Percentiles rank a stretch among this genome's conserved stretches.
Conservation (phyloP, 2,888 invertebrate species). For the Lithophane socia region DNA sequence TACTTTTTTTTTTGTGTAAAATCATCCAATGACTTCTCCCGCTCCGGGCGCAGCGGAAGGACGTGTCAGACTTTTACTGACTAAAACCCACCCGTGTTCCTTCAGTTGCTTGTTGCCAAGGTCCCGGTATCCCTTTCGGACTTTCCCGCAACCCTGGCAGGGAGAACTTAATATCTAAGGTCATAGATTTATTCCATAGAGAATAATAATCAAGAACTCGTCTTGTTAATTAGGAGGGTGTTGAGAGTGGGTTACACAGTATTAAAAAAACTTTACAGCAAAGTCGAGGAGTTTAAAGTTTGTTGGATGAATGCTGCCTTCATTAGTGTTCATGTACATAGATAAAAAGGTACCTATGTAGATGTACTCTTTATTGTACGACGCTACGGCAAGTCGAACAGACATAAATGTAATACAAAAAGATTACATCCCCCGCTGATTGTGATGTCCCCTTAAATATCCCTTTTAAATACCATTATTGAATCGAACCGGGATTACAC, state of each 20-base stretch:
- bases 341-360: background rate
- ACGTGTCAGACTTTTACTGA: too few relatives aligned
- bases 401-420: conserved; percentile 3
- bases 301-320: background rate
- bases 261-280: background rate
- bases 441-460: background rate
- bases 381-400: background rate
- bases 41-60: too few relatives aligned
- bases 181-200: background rate
- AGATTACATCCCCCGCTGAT: background rate
- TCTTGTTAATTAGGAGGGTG: background rate
- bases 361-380: too few relatives aligned
- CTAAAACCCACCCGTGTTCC: too few relatives aligned
- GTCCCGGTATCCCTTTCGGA: too few relatives aligned
- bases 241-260: background rate
- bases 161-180: background rate
- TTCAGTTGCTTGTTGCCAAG: too few relatives aligned
- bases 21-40: too few relatives aligned
- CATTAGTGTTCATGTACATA: background rate
- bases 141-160: too few relatives aligned
- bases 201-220: background rate
- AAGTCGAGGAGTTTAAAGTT: background rate
- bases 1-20: too few relatives aligned
- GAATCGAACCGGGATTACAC: conserved; percentile 34
- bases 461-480: conserved; percentile 25